A percentile compares a stretch with the other conserved stretches of the same genome.
These are phyloP conservation scores for Drosophila tani DNA, from an alignment of 1,140 invertebrate species.

Conservation along the genomic window DNA sequence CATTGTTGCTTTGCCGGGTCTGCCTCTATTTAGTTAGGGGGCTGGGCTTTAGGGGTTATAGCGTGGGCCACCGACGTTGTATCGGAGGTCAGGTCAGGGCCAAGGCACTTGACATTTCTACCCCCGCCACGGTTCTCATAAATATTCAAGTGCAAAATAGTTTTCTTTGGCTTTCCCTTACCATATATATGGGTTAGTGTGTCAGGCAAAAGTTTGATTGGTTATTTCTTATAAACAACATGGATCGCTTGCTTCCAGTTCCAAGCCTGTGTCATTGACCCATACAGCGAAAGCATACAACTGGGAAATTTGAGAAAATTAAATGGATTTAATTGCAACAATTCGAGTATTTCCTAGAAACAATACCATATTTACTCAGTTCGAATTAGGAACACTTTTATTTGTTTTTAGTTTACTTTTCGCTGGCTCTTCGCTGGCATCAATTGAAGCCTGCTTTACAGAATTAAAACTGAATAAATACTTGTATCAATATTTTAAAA, in stretches of 20 bases:
- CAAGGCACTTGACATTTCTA: conserved; percentile 52
- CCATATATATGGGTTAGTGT: conserved; percentile 43
- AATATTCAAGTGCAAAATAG: conserved; percentile 47
- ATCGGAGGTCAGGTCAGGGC: conserved; percentile 48
- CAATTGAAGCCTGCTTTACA: neutral
- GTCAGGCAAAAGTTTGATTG: conserved; percentile 33
- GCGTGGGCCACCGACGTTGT: conserved; percentile 28
- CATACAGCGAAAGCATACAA: neutral
- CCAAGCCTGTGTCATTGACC: conserved; percentile 34
- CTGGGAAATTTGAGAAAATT: neutral
- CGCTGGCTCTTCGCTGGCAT: neutral
- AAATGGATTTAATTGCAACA: neutral
- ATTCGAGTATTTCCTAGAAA: neutral
- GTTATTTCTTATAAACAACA: conserved; percentile 43
- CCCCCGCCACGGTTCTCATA: conserved; percentile 20
- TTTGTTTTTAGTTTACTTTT: neutral
- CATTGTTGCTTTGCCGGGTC: conserved; percentile 35
- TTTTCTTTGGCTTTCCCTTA: conserved; percentile 1
- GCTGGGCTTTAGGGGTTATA: conserved; percentile 13
- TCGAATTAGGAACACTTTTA: neutral
- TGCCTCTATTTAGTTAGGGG: conserved; percentile 16
- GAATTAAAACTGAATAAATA: neutral
- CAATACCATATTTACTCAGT: neutral
- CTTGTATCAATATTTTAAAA: neutral
- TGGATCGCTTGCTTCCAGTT: neutral